Conservation (phyloP, 2,113 vertebrate genomes). For the Ochotona princeps region DNA sequence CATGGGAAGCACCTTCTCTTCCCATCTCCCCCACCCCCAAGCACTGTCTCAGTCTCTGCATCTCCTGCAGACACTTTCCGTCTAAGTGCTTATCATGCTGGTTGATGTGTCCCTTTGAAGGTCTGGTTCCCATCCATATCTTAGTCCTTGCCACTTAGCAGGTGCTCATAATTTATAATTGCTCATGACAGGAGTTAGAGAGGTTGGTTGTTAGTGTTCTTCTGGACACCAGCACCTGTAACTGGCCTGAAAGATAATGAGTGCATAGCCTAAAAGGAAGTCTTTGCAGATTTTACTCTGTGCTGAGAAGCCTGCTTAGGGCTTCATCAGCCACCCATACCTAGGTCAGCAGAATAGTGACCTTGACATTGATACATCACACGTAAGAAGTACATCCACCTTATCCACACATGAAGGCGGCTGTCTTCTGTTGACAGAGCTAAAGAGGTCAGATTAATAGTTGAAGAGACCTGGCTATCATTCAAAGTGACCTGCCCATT, state of each 20-base stretch:
- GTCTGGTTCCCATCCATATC: background rate
- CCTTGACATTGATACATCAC: background rate
- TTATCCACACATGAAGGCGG: background rate
- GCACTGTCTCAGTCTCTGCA: background rate
- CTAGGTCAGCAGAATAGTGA: background rate
- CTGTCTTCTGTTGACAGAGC: background rate
- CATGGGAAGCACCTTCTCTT: background rate
- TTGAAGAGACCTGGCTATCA: background rate
- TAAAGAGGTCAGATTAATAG: background rate
- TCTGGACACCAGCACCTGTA: background rate
- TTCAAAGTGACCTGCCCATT: background rate
- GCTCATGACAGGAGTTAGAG: background rate
- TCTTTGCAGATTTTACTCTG: background rate
- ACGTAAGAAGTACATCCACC: background rate
- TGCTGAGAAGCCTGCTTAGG: background rate
- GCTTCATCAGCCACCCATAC: background rate
- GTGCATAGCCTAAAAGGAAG: background rate
- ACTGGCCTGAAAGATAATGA: background rate
- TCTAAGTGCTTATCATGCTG: background rate
- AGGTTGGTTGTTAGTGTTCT: background rate
- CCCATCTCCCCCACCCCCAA: accelerated
- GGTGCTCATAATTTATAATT: background rate
- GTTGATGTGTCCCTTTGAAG: background rate
- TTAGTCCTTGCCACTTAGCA: background rate
- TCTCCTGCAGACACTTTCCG: background rate